Percentiles rank a stretch among this genome's conserved stretches.
These are phyloP conservation scores for Drosophila tsacasi DNA, from an alignment of 1,140 invertebrate genomes.

Conservation along the genomic window DNA sequence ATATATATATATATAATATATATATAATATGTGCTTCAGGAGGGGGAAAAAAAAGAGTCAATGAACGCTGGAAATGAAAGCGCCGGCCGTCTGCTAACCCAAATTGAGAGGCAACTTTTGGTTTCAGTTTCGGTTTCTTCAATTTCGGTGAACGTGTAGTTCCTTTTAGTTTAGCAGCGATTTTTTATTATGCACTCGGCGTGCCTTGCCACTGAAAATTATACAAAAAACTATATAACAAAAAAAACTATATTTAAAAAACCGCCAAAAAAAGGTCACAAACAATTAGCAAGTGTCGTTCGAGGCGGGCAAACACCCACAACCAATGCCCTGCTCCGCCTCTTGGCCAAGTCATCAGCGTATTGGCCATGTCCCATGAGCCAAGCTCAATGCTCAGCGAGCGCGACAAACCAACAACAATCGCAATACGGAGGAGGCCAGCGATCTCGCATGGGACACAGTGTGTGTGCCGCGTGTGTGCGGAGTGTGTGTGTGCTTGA, in stretches of 20 bases:
- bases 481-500: conserved; percentile 42
- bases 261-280: conserved; percentile 71
- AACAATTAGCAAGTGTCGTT: conserved; percentile 81
- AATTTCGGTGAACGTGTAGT: conserved; percentile 23
- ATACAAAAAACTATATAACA: conserved; percentile 14
- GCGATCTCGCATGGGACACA: too few species aligned
- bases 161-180: conserved; percentile 48
- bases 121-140: conserved; percentile 50
- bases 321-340: conserved; percentile 6
- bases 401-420: conserved; percentile 55
- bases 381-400: conserved; percentile 70
- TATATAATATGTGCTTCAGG: background rate
- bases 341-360: conserved; percentile 19
- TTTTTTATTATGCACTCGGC: conserved; percentile 60
- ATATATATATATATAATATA: background rate
- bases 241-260: background rate
- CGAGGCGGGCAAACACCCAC: conserved; percentile 66
- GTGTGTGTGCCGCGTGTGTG: background rate
- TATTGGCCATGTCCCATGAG: conserved; percentile 54
- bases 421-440: conserved; percentile 52
- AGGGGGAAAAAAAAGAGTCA: conserved; percentile 43
- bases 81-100: conserved; percentile 66
- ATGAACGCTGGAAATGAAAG: conserved; percentile 76
- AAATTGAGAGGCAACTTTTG: conserved; percentile 56
- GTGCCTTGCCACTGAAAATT: conserved; percentile 69